Base-by-base conservation (phyloP, 2,797 vertebrate species). In the Clarias fuscus region DNA sequence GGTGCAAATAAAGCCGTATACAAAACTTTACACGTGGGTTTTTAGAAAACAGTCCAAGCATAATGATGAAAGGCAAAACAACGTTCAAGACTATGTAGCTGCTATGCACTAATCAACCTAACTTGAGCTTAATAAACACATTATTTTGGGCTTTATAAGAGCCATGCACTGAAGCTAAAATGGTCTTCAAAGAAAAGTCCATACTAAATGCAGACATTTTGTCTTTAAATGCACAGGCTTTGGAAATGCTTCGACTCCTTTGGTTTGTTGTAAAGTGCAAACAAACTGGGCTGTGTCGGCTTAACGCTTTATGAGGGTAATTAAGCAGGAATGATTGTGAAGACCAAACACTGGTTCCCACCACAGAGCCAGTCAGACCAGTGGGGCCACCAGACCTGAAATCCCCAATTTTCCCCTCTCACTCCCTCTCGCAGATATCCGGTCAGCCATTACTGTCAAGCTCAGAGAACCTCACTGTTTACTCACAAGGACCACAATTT, bases 311-410 rank as follows among this genome's bases (percentile, higher is more conserved):
- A 86, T 89, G 82, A 86, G 84, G 76, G 85, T 87, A 88, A 88
- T 90, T 90, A 89, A 90, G 61, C 82, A 88, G 64, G 78, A 78
- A 76, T 87, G 86, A 89, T 87, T 87, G 59, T 76, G 83, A 84
- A 56, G 70, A 79, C 24, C 33, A 72, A 72, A 53, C 77, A 13
- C 53, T 48, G 76, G 68, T 84, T 84, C 84, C 85, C 83, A 56
- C 77, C 68, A 37, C 17, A 27, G 6, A 30, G 33, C 77, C 62
- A 79, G 81, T 80, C 59, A 58, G 33, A 56, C 11, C 81, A 79
- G 40, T 37, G 43, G 76, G 64, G 37, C 18, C 68, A 79, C 73
- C 64, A 84, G 72, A 85, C 83, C 84, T 88, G 86, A 78, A 79
- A 84, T 65, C 84, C 27, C 67, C 83, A 48, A 81, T 85, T 88